Percentiles rank a stretch among this genome's conserved stretches.
Evolutionary conservation across 2,797 vertebrate species (phyloP).

Genomic region (Streptopelia turtur): DNA sequence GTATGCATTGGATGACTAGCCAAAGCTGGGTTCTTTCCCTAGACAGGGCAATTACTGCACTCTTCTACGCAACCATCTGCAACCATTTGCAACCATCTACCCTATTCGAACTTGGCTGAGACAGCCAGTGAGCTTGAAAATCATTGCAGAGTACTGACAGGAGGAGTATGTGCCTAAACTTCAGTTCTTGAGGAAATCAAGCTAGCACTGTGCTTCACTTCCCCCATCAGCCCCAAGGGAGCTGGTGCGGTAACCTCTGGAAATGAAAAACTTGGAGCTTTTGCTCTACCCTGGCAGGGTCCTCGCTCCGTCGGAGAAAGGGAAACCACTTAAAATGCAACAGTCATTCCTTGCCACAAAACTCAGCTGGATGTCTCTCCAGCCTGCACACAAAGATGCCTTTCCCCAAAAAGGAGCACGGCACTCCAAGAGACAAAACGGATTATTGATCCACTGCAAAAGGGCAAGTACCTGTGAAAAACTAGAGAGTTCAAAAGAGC

Average conservation of each 20-base stretch:
- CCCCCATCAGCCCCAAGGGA: not conserved
- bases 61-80: too few species aligned
- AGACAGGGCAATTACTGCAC: conserved; percentile 2
- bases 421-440: not conserved
- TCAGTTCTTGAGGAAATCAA: not conserved
- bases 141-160: not conserved
- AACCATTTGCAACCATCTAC: not conserved
- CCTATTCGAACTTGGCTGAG: not conserved
- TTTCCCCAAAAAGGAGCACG: not conserved
- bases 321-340: not conserved
- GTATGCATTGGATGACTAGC: not conserved
- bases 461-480: not conserved
- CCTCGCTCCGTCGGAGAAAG: not conserved
- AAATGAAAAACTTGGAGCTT: not conserved
- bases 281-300: not conserved
- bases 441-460: not conserved
- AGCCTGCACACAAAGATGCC: not conserved
- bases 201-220: not conserved
- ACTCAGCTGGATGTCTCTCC: not conserved
- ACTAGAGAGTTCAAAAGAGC: not conserved
- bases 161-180: not conserved
- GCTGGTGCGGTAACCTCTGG: not conserved
- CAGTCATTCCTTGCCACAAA: not conserved
- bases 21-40: not conserved
- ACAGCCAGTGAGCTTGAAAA: not conserved